Evolutionary conservation across 2,797 vertebrate genomes (phyloP), one percentile per base, ranked within the genome.

Genomic region (Vireo griseus): DNA sequence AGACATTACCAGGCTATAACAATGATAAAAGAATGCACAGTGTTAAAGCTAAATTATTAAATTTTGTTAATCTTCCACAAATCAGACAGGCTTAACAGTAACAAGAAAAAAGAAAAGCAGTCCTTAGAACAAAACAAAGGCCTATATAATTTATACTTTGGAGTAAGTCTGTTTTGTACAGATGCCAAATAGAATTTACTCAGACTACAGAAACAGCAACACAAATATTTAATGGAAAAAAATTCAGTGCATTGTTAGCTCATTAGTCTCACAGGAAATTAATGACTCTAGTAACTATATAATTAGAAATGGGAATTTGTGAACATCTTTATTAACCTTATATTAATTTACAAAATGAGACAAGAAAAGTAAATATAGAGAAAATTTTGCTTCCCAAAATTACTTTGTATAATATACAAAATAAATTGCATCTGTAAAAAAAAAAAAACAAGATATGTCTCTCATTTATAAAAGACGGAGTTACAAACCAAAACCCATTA

Each of bases 291-390:
- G 96, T 97, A 97, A 96, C 90, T 93, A 95, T 97, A 96, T 97
- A 97, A 98, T 97, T 97, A 97, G 96, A 97, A 97, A 80, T 95
- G 96, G 94, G 96, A 97, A 94, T 97, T 97, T 92, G 85, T 95
- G 86, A 96, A 93, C 65, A 91, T 96, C 88, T 97, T 97, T 97
- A 96, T 97, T 97, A 97, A 97, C 72, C 85, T 98, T 88, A 62
- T 92, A 97, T 96, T 97, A 97, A 96, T 97, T 97, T 97, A 28
- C n/a, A 96, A 97, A 97, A 94, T 95, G 44, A 97, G 54, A 54
- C 87, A 61, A 96, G 51, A 40, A 72, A 91, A 52, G 13, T 93
- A 97, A 96, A 92, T 85, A 96, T 20, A 88, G 22, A 94, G 44
- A 92, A 96, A 94, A 44, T 58, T 65, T 92, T 94, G 45, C 16